These are phyloP conservation scores for Linnaemya tessellans DNA, from an alignment of 2,888 invertebrate species.

Conservation along the genomic window DNA sequence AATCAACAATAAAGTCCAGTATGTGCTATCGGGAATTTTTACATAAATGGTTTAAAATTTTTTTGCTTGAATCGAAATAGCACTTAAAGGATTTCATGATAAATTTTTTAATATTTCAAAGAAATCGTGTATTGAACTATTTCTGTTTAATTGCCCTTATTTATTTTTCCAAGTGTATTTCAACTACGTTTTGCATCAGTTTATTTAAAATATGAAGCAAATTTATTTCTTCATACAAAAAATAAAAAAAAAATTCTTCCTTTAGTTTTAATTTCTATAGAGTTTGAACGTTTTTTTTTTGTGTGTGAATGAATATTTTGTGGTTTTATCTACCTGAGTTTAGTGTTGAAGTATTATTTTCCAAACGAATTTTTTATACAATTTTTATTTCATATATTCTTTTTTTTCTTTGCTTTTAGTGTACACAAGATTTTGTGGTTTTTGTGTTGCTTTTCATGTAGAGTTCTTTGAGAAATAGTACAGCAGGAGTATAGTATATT, in stretches of 20 bases:
- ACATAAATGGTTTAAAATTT: no score
- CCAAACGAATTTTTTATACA: constrained; percentile 36
- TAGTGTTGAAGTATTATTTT: constrained; percentile 60
- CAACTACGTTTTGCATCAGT: background rate
- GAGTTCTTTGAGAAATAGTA: constrained; percentile 16
- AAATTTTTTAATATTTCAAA: no score
- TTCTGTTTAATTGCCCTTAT: no score
- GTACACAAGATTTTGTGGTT: constrained; percentile 50
- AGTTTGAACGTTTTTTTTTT: constrained; percentile 49
- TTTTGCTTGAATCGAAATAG: no score
- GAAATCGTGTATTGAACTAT: no score
- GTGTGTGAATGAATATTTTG: constrained; percentile 35
- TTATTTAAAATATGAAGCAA: constrained; percentile 56
- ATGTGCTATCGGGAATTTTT: no score
- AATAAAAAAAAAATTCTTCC: constrained; percentile 28
- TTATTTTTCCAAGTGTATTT: constrained; percentile 17
- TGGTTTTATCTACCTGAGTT: constrained; percentile 65
- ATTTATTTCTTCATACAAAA: constrained; percentile 49
- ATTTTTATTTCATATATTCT: constrained; percentile 14
- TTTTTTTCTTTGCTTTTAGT: background rate
- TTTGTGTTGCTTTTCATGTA: constrained; percentile 18
- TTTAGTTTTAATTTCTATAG: constrained; percentile 49
- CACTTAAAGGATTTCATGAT: no score
- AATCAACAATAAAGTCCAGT: no score
- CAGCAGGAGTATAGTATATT: background rate